A percentile compares a stretch with the other conserved stretches of the same genome.
Evolutionary conservation across 2,888 invertebrate species (phyloP).

Genomic region (Tillus elongatus): DNA sequence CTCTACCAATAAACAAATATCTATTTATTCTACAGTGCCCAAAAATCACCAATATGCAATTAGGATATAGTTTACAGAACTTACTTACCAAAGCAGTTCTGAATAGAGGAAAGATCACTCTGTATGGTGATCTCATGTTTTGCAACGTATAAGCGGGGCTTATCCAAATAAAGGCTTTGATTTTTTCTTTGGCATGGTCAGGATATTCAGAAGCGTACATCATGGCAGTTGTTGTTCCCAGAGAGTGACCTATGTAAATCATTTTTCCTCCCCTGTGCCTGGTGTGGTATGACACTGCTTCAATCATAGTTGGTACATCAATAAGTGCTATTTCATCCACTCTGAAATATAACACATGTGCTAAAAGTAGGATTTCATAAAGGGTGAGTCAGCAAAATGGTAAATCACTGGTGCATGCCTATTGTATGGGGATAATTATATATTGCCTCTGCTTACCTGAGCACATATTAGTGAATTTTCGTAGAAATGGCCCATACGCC

Average conservation of each 20-base stretch:
- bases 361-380: not conserved
- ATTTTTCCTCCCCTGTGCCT: constrained; percentile 31
- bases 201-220: constrained; percentile 48
- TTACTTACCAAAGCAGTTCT: constrained; percentile 44
- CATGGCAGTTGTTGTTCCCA: constrained; percentile 50
- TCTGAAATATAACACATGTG: constrained; percentile 37
- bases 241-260: constrained; percentile 51
- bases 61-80: too few species aligned
- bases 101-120: constrained; percentile 52
- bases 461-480: too few species aligned
- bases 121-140: constrained; percentile 52
- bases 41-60: not conserved
- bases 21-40: too few species aligned
- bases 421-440: too few species aligned
- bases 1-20: too few species aligned
- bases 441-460: too few species aligned
- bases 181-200: constrained; percentile 45
- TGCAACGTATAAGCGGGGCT: constrained; percentile 49
- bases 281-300: constrained; percentile 43
- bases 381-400: not conserved
- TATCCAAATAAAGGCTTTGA: constrained; percentile 45
- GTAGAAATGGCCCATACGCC: too few species aligned
- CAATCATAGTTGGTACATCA: constrained; percentile 50
- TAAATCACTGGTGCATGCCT: too few species aligned
- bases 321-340: constrained; percentile 52